Evolutionary conservation across 2,888 invertebrate species (phyloP).

Genomic region (Aleiodes alternator): DNA sequence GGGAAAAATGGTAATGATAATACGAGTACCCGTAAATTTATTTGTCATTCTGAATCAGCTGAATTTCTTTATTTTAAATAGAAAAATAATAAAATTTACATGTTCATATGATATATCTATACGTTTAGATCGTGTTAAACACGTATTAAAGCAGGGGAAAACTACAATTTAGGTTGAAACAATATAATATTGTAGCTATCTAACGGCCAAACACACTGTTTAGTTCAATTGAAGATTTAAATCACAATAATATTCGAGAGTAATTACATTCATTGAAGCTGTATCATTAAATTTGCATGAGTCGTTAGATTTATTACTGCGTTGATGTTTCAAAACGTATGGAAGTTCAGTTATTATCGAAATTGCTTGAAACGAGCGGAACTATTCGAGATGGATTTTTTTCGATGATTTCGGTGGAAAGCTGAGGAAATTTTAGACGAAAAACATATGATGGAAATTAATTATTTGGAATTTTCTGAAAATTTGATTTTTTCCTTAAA

Average conservation of each 20-base stretch:
- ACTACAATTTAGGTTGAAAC: background rate
- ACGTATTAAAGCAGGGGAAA: background rate
- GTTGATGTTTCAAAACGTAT: no score
- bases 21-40: constrained; percentile 13
- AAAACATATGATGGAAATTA: no score
- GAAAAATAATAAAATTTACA: constrained; percentile 29
- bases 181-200: constrained; percentile 1
- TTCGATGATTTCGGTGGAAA: no score
- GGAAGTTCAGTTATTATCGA: no score
- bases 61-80: background rate
- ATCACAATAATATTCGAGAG: background rate
- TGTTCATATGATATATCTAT: constrained; percentile 4
- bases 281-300: background rate
- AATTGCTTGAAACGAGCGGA: no score
- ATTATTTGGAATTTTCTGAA: no score
- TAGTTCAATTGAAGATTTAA: no score
- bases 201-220: constrained; percentile 21
- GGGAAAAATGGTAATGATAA: no score
- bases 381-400: no score
- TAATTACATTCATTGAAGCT: constrained; percentile 7
- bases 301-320: no score
- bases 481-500: no score
- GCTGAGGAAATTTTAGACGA: no score
- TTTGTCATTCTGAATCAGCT: background rate
- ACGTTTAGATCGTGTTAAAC: background rate